phyloP scores from a whole-genome alignment of 2,888 invertebrate species.

The Macaria notata region DNA sequence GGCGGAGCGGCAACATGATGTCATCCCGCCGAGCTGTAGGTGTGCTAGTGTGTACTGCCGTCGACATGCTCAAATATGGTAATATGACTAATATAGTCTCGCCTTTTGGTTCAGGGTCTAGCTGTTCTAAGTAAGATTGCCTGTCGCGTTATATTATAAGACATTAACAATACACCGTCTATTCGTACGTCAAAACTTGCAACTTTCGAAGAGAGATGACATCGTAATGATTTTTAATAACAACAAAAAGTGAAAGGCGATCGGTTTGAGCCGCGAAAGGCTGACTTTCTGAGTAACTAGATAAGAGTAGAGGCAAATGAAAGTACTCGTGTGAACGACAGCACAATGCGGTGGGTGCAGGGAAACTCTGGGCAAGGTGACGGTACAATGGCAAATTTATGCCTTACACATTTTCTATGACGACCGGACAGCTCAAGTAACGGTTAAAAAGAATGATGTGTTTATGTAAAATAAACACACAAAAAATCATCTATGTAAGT shows the following conservation, averaged over 20 bases:
- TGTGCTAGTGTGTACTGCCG: conserved; percentile 55
- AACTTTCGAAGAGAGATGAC: conserved; percentile 57
- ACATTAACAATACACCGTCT: conserved; percentile 13
- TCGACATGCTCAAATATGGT: conserved; percentile 65
- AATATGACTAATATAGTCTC: conserved; percentile 68
- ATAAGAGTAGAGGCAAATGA: conserved; percentile 66
- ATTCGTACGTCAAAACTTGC: conserved; percentile 39
- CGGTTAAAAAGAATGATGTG: too few species aligned
- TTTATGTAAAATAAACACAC: too few species aligned
- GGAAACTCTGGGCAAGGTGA: conserved; percentile 51
- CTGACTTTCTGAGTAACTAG: conserved; percentile 73
- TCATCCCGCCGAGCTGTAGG: conserved; percentile 56
- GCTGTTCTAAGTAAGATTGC: conserved; percentile 45
- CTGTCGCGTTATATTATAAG: conserved; percentile 9
- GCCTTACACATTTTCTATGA: conserved; percentile 31
- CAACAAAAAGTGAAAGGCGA: conserved; percentile 76
- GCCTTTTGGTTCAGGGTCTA: conserved; percentile 61
- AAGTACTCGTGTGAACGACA: conserved; percentile 69
- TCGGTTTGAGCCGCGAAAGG: conserved; percentile 44
- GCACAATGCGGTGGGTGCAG: conserved; percentile 51
- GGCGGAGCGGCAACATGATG: conserved; percentile 58
- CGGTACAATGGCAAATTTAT: conserved; percentile 25
- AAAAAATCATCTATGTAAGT: too few species aligned
- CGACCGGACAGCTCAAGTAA: conserved; percentile 3
- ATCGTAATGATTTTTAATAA: conserved; percentile 68